phyloP scores from a whole-genome alignment of 2,888 invertebrate genomes.

The Digitonthophagus gazella region DNA sequence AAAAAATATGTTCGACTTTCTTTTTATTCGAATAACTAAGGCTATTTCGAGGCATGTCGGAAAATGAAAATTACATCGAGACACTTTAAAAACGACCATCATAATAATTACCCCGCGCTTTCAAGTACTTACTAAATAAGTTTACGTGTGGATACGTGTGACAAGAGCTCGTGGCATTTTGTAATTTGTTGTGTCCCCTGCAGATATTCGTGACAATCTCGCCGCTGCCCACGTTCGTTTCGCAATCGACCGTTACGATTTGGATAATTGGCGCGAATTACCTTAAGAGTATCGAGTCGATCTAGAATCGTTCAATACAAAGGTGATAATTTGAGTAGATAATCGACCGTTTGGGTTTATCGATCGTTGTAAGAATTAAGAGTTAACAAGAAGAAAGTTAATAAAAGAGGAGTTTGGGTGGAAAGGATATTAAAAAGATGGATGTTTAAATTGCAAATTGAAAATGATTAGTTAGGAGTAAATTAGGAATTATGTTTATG shows the following conservation, averaged over 20 bases:
- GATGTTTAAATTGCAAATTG: too few relatives aligned
- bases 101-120: not conserved
- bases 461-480: too few relatives aligned
- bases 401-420: too few relatives aligned
- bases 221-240: not conserved
- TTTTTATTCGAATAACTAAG: not conserved
- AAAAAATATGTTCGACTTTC: not conserved
- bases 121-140: not conserved
- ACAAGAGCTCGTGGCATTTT: not conserved
- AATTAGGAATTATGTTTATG: too few relatives aligned
- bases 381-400: too few relatives aligned
- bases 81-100: not conserved
- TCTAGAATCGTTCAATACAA: not conserved
- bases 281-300: not conserved
- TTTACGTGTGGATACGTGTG: not conserved
- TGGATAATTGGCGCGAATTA: not conserved
- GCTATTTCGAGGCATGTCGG: too few relatives aligned
- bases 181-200: not conserved
- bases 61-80: not conserved
- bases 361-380: too few relatives aligned
- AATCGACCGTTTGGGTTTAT: too few relatives aligned
- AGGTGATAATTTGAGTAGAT: not conserved
- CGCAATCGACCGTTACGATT: not conserved
- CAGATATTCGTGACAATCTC: not conserved
- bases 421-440: too few relatives aligned